Base-by-base conservation (phyloP, 2,113 vertebrate species). In the Campylomormyrus numenius region DNA sequence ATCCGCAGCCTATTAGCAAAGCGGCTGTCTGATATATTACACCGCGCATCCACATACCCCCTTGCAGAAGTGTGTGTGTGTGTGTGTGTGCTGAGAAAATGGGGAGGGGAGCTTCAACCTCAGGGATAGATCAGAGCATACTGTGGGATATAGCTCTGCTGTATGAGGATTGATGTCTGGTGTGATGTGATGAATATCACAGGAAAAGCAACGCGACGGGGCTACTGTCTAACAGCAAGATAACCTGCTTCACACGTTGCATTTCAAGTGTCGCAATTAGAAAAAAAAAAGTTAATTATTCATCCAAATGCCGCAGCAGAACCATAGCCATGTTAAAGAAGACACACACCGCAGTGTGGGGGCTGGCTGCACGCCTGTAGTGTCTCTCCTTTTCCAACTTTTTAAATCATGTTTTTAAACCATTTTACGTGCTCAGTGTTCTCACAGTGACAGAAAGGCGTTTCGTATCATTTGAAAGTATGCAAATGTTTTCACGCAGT, bases 11-110 rank as follows among this genome's bases (percentile, higher is more conserved):
- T 85, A 90, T 92, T 88, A 94, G 91, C 91, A 88, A 93, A 93
- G 90, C 93, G 92, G 94, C 91, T 80, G 0, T 87, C 91, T 93
- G 93, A 95, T 92, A 93, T 93, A 93, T 93, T 56, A 93, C 56
- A 88, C 88, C 80, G 50, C 89, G 27, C 74, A 85, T 11, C 27
- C 50, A 19, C 89, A 89, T 77, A 19, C 39, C 35, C 62, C 77
- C 21, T 21, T 85, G 31, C 88, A 49, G 19, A 21, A 74, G 42
- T 4, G 39, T 45, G 39, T 45, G 6, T 52, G 11, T 42, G 13
- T n/a, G n/a, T 52, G 50, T 52, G 50, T 35, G 66, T 35, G 66
- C 1, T 77, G 31, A 21, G 24, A 10, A 53, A 3, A 88, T 31
- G 39, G 45, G 46, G 9, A 10, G 10, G 49, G 62, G 62, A 46